Evolutionary conservation across 2,888 invertebrate species (phyloP).

Genomic region (Rotaria magnacalcarata): DNA sequence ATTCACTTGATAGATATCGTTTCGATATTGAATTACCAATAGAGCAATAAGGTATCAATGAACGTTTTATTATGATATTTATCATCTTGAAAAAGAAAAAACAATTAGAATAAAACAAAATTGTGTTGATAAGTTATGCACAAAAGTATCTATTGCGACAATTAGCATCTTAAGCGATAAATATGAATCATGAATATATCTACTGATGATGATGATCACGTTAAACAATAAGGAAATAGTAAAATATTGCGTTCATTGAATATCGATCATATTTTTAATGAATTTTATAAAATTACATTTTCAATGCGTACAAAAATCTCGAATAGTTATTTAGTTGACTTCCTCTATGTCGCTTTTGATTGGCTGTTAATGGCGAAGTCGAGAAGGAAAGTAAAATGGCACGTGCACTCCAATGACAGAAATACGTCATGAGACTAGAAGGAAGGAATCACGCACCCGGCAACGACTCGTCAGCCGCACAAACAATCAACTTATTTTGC

Average conservation of each 20-base stretch:
- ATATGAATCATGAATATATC: too few relatives aligned
- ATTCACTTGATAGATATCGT: background rate
- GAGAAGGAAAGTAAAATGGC: background rate
- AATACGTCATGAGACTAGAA: conserved; percentile 9
- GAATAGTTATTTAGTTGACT: background rate
- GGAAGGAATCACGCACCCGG: conserved; percentile 22
- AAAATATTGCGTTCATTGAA: too few relatives aligned
- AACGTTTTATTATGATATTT: background rate
- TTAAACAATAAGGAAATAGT: too few relatives aligned
- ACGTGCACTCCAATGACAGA: conserved; percentile 27
- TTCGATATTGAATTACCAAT: background rate
- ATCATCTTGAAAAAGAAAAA: background rate
- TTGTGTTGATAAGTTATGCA: too few relatives aligned
- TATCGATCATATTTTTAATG: too few relatives aligned
- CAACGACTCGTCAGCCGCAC: background rate
- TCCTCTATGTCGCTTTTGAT: background rate
- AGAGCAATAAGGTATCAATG: background rate
- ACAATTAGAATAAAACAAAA: too few relatives aligned
- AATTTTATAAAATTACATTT: background rate
- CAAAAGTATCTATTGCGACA: too few relatives aligned
- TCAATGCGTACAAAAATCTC: background rate
- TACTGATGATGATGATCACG: too few relatives aligned
- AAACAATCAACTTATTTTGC: conserved; percentile 5
- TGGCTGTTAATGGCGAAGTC: background rate
- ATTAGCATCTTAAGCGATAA: too few relatives aligned